A percentile compares a stretch with the other conserved stretches of the same genome.
These are phyloP conservation scores for Porites evermanni DNA, from an alignment of 92 coral and sea anemone species.

Conservation along the genomic window DNA sequence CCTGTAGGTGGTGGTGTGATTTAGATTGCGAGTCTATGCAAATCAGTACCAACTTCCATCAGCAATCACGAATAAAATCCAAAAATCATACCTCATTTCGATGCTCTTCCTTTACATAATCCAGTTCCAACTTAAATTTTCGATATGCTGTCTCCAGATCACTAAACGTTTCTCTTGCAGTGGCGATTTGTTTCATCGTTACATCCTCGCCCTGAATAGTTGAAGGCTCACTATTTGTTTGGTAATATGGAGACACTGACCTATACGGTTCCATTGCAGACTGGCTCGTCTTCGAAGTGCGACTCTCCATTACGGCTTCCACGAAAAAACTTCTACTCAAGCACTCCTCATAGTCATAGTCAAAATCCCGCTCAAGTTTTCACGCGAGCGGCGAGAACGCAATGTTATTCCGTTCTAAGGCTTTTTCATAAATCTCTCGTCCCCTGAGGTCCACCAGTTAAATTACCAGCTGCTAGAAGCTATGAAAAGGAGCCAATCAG, in stretches of 20 bases:
- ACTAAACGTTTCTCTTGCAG: constrained; percentile 93
- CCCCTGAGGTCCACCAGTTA: constrained; percentile 59
- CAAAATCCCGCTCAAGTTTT: background rate
- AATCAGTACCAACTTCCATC: constrained; percentile 8
- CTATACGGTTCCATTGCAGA: constrained; percentile 38
- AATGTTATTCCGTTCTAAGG: background rate
- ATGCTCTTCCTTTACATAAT: constrained; percentile 90
- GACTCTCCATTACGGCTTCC: constrained; percentile 24
- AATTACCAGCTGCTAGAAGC: constrained; percentile 51
- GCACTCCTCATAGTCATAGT: background rate
- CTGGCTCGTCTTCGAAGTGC: constrained; percentile 4
- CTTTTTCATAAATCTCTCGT: constrained; percentile 40
- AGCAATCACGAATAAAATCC: constrained; percentile 6
- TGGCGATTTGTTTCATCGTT: constrained; percentile 85
- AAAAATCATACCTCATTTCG: constrained; percentile 84
- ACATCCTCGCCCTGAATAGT: constrained; percentile 67
- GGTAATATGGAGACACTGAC: constrained; percentile 36
- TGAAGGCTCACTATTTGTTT: constrained; percentile 23
- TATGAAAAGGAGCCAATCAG: constrained; percentile 43
- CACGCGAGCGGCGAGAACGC: background rate
- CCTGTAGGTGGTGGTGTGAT: constrained; percentile 20
- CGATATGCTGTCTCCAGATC: constrained; percentile 95
- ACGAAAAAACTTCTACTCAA: background rate
- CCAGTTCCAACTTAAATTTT: constrained; percentile 90
- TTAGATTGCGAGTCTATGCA: constrained; percentile 37